Evolutionary conservation across 2,888 invertebrate species (phyloP).

Genomic region (Pediacus dermestoides): DNA sequence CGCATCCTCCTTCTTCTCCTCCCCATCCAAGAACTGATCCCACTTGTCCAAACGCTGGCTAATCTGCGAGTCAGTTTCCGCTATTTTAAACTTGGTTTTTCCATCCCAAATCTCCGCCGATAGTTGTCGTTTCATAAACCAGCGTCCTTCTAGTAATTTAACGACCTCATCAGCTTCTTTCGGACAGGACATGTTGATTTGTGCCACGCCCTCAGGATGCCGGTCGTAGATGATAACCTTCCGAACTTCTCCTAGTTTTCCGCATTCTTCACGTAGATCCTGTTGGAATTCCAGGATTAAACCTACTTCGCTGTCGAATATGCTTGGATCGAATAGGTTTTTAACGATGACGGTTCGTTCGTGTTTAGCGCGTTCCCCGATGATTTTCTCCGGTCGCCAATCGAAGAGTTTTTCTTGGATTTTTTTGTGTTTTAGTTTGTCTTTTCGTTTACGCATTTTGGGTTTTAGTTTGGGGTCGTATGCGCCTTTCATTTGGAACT

Average conservation of each 20-base stretch:
- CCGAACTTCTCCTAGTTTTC: slow-evolving; percentile 86
- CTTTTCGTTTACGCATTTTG: slow-evolving; percentile 83
- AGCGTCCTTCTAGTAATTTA: slow-evolving; percentile 80
- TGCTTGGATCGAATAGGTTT: slow-evolving; percentile 84
- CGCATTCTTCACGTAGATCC: slow-evolving; percentile 83
- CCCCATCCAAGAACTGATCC: slow-evolving; percentile 77
- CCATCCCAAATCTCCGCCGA: slow-evolving; percentile 94
- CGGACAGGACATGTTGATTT: slow-evolving; percentile 83
- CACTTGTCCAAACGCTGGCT: slow-evolving; percentile 79
- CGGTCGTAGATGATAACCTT: slow-evolving; percentile 90
- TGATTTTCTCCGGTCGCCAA: slow-evolving; percentile 92
- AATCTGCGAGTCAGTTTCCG: slow-evolving; percentile 86
- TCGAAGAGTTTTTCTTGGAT: slow-evolving; percentile 92
- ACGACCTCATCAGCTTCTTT: slow-evolving; percentile 92
- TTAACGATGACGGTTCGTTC: slow-evolving; percentile 90
- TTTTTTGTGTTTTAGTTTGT: slow-evolving; percentile 86
- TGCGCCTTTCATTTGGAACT: slow-evolving; percentile 89
- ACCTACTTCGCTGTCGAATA: slow-evolving; percentile 87
- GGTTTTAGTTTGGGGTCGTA: slow-evolving; percentile 92
- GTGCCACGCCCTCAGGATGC: slow-evolving; percentile 92
- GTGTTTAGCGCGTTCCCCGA: slow-evolving; percentile 80
- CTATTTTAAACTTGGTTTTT: slow-evolving; percentile 78
- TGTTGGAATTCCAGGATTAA: slow-evolving; percentile 87
- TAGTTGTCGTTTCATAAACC: slow-evolving; percentile 83
- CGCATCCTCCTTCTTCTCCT: slow-evolving; percentile 39